These are phyloP conservation scores for Helicoverpa armigera DNA, from an alignment of 1,140 invertebrate species.

Conservation along the genomic window DNA sequence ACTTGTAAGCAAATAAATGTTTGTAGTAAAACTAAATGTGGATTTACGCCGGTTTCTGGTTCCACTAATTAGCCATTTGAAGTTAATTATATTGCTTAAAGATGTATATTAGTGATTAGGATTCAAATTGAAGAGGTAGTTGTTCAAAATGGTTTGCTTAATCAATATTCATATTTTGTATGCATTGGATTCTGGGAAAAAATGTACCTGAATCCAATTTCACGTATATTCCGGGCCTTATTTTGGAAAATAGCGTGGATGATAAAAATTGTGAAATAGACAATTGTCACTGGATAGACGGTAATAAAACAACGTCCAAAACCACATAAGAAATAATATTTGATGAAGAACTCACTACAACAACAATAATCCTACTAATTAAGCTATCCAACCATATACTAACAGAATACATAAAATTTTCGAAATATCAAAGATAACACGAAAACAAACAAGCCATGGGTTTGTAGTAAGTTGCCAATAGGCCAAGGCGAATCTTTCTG, in stretches of 20 bases:
- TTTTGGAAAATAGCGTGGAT: no score
- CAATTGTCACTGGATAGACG: no score
- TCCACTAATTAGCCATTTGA: slow-evolving; percentile 3
- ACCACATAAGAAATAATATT: no score
- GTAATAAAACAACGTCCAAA: no score
- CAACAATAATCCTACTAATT: neutral
- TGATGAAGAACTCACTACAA: no score
- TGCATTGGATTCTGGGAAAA: no score
- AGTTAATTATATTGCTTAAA: neutral
- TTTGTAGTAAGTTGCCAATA: neutral
- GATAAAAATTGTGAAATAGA: no score
- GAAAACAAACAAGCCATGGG: slow-evolving; percentile 29
- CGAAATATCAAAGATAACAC: slow-evolving; percentile 18
- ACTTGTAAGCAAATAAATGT: neutral
- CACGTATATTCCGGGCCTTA: no score
- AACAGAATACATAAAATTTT: slow-evolving; percentile 16
- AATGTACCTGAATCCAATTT: no score
- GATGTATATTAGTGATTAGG: neutral
- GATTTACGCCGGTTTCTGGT: neutral
- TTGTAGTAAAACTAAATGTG: neutral
- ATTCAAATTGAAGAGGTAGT: no score
- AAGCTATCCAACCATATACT: slow-evolving; percentile 1
- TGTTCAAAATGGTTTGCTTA: no score
- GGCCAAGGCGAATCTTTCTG: slow-evolving; percentile 17
- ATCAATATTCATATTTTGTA: no score